A percentile compares a stretch with the other conserved stretches of the same genome.
Conservation (phyloP, 2,888 invertebrate species). For the Acanthosoma haemorrhoidale region DNA sequence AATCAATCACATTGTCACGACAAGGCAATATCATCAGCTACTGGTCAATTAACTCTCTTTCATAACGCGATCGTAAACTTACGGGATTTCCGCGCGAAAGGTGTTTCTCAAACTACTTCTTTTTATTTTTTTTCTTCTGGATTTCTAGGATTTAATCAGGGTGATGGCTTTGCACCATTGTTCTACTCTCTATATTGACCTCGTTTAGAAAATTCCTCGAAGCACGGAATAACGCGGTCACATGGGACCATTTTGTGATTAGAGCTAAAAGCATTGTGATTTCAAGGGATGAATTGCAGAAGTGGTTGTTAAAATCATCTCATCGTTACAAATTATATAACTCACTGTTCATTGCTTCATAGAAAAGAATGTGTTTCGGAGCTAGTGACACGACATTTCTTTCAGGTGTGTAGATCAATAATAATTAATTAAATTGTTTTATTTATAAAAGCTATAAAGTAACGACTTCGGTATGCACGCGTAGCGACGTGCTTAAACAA, state of each 20-base stretch:
- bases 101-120: too few species aligned
- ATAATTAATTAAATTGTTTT: too few species aligned
- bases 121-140: neutral
- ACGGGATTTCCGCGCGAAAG: too few species aligned
- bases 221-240: conserved; percentile 12
- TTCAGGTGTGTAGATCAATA: too few species aligned
- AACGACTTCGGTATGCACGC: too few species aligned
- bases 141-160: conserved; percentile 17
- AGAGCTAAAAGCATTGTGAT: conserved; percentile 25
- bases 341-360: neutral
- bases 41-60: too few species aligned
- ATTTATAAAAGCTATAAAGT: too few species aligned
- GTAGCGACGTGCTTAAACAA: too few species aligned
- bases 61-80: too few species aligned
- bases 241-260: neutral
- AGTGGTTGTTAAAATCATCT: neutral
- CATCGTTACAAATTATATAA: neutral
- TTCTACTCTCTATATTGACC: conserved; percentile 18
- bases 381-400: neutral
- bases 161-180: conserved; percentile 25
- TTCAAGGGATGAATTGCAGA: neutral
- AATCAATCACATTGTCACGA: too few species aligned
- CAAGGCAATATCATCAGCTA: too few species aligned
- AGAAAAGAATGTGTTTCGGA: neutral
- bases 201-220: conserved; percentile 18